Base-by-base conservation (phyloP, 2,888 invertebrate species). In the Didymodactylos carnosus region DNA sequence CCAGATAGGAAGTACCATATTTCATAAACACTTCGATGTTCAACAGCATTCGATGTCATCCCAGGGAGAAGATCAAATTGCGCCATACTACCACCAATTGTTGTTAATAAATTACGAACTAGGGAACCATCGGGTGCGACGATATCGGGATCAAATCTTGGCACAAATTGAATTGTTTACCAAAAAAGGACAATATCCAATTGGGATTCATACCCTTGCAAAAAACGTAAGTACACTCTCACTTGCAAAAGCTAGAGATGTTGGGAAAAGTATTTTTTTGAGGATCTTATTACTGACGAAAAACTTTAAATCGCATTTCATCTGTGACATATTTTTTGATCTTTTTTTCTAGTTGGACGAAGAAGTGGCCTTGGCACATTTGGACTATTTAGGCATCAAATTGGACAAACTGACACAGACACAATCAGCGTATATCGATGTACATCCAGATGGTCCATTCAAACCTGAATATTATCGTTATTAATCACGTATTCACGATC, bases 161-260 rank as follows among this genome's bases (percentile, higher is more conserved):
- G 73, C 73, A 25, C 73, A 73, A 35, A 41, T 73, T 41, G 73
- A 73, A 41, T 43, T 72, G 39, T 62, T 14, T 27, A 73, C 46
- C 23, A 69, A 73, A 27, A 51, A 72, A 51, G 46, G 19, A n/a
- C n/a, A 46, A n/a, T 51, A 72, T 39, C 6, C 19, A 35, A 25
- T 35, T 51, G 39, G 46, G 8, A 49, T 49, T 49, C 49, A 49
- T 49, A 49, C 19, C 3, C 39, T 39, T 39, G 10, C 35, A n/a
- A 39, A 69, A n/a, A 69, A 1, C 11, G 49, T 49, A 23, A 49
- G 49, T n/a, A n/a, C n/a, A n/a, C n/a, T n/a, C n/a, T n/a, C n/a
- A n/a, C n/a, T n/a, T n/a, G n/a, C n/a, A n/a, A n/a, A n/a, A n/a
- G n/a, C n/a, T n/a, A n/a, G n/a, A n/a, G n/a, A n/a, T n/a, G n/a